Percentiles rank a stretch among this genome's conserved stretches.
Conservation (phyloP, 2,113 vertebrate genomes). For the Ginglymostoma cirratum region DNA sequence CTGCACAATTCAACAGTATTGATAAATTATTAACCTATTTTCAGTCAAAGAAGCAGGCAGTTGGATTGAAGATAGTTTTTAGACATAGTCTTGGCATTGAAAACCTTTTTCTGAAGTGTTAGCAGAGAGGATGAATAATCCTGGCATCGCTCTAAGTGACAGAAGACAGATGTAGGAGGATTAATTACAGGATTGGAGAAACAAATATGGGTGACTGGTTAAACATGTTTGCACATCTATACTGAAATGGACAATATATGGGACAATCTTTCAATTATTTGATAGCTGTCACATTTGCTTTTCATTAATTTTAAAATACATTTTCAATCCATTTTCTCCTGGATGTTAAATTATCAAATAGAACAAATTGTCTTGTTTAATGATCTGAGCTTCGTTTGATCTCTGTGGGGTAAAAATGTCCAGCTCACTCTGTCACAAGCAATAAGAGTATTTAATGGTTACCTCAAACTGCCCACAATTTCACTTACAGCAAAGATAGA, state of each 20-base stretch:
- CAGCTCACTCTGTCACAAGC: background rate
- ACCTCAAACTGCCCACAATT: no score
- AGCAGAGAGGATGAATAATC: background rate
- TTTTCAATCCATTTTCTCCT: background rate
- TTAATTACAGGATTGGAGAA: background rate
- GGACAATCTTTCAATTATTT: background rate
- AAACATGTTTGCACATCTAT: background rate
- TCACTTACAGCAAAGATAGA: no score
- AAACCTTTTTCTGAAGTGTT: background rate
- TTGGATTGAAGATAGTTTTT: background rate
- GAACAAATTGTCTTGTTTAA: background rate
- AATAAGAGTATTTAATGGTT: no score
- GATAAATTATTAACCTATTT: background rate
- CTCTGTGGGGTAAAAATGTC: background rate
- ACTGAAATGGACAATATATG: background rate
- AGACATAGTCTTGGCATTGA: background rate
- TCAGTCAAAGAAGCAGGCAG: background rate
- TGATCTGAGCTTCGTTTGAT: background rate
- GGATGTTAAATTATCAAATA: background rate
- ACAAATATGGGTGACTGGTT: background rate
- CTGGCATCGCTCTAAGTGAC: background rate
- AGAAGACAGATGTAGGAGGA: background rate
- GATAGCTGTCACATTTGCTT: conserved; percentile 16
- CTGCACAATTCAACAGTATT: background rate
- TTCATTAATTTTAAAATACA: background rate